A percentile compares a stretch with the other conserved stretches of the same genome.
Evolutionary conservation across 1,140 invertebrate genomes (phyloP).

Genomic region (Cydia splendana): DNA sequence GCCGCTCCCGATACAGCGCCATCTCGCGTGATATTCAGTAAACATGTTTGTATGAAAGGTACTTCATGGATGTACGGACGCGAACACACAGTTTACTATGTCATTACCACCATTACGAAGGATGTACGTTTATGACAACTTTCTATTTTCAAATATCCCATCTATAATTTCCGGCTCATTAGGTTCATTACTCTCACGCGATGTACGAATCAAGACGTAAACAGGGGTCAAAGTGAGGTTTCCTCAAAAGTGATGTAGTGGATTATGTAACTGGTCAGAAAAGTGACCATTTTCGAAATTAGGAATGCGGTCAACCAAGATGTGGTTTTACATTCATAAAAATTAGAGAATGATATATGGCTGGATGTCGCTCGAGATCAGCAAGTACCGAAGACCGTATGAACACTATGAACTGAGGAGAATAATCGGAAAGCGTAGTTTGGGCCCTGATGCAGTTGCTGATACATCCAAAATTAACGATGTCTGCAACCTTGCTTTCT

Average conservation of each 20-base stretch:
- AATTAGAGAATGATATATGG: too few species aligned
- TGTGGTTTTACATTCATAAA: background rate
- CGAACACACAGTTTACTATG: background rate
- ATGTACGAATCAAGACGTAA: constrained; percentile 29
- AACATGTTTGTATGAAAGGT: too few species aligned
- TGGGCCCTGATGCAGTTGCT: too few species aligned
- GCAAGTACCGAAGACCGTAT: too few species aligned
- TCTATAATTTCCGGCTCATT: constrained; percentile 25
- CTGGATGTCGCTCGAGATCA: too few species aligned
- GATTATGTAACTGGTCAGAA: background rate
- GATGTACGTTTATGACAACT: constrained; percentile 18
- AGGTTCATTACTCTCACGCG: constrained; percentile 22
- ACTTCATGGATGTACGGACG: too few species aligned
- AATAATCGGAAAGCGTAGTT: too few species aligned
- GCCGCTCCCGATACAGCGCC: too few species aligned
- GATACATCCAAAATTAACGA: too few species aligned
- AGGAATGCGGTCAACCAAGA: background rate
- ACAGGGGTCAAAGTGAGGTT: constrained; percentile 17
- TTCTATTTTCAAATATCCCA: constrained; percentile 25
- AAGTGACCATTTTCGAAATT: constrained; percentile 12
- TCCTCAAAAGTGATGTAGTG: constrained; percentile 30
- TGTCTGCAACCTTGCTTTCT: too few species aligned
- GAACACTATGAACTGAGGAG: too few species aligned
- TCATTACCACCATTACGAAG: constrained; percentile 9
- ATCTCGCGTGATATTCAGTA: too few species aligned